Conservation (phyloP, 2,797 vertebrate species). For the Etheostoma nigrum region DNA sequence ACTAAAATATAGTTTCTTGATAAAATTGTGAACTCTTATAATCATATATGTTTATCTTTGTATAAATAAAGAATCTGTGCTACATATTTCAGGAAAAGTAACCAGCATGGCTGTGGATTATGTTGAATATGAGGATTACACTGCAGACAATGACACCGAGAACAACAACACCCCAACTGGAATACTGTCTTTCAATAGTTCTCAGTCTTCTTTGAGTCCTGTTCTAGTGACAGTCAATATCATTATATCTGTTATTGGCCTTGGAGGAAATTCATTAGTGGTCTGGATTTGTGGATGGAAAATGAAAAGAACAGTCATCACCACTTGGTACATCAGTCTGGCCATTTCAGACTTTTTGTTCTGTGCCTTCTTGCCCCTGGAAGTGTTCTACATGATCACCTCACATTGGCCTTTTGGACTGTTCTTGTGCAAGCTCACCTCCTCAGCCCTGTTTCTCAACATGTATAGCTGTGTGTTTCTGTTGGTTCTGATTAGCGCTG, state of each 20-base stretch:
- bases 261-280: slow-evolving; percentile 89
- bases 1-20: not conserved
- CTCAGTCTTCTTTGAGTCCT: slow-evolving; percentile 28
- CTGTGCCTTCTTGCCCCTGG: slow-evolving; percentile 87
- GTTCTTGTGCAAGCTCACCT: slow-evolving; percentile 89
- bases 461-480: slow-evolving; percentile 94
- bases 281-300: slow-evolving; percentile 89
- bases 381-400: slow-evolving; percentile 71
- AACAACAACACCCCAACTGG: not conserved
- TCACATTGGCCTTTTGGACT: slow-evolving; percentile 89
- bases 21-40: not conserved
- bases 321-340: slow-evolving; percentile 91
- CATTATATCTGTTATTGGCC: slow-evolving; percentile 86
- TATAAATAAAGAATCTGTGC: not conserved
- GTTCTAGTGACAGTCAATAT: slow-evolving; percentile 64
- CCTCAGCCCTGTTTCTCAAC: slow-evolving; percentile 90
- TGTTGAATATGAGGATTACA: slow-evolving; percentile 60
- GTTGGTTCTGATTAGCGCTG: slow-evolving; percentile 89
- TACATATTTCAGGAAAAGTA: slow-evolving; percentile 44
- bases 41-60: slow-evolving; percentile 3
- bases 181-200: not conserved
- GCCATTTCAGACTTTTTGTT: slow-evolving; percentile 90
- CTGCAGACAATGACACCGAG: slow-evolving; percentile 54
- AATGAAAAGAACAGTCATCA: slow-evolving; percentile 91
- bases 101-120: slow-evolving; percentile 73